Evolutionary conservation across 2,113 vertebrate genomes (phyloP).

Genomic region (Scomber scombrus): DNA sequence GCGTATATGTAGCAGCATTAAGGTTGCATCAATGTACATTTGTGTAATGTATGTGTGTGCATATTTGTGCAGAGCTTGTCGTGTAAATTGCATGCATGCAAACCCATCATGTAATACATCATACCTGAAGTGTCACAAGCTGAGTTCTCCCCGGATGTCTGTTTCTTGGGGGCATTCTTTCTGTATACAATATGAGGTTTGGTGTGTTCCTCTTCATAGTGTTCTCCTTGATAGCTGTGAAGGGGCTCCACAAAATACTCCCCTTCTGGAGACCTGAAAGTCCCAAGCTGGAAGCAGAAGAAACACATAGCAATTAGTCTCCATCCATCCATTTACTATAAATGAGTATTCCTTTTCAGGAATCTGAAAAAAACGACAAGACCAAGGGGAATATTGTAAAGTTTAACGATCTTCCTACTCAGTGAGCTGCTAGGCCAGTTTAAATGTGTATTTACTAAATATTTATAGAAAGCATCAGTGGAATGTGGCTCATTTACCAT

Average conservation of each 20-base stretch:
- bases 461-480: constrained; percentile 11
- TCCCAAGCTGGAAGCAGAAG: constrained; percentile 89
- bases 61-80: background rate
- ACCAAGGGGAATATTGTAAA: background rate
- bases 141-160: constrained; percentile 74
- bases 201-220: constrained; percentile 94
- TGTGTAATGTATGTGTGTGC: background rate
- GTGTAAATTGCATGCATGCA: constrained; percentile 9
- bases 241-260: constrained; percentile 98
- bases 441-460: constrained; percentile 18
- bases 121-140: constrained; percentile 94
- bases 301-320: constrained; percentile 48
- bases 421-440: background rate
- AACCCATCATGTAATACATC: background rate
- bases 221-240: constrained; percentile 87
- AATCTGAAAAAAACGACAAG: background rate
- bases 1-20: background rate
- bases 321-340: constrained; percentile 16
- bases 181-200: constrained; percentile 97
- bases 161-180: constrained; percentile 82
- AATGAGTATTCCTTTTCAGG: background rate
- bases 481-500: constrained; percentile 37
- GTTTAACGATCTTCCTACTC: constrained; percentile 2
- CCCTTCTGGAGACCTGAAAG: constrained; percentile 95
- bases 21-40: background rate